phyloP scores from a whole-genome alignment of 2,797 vertebrate genomes.

The Tinamus major region DNA sequence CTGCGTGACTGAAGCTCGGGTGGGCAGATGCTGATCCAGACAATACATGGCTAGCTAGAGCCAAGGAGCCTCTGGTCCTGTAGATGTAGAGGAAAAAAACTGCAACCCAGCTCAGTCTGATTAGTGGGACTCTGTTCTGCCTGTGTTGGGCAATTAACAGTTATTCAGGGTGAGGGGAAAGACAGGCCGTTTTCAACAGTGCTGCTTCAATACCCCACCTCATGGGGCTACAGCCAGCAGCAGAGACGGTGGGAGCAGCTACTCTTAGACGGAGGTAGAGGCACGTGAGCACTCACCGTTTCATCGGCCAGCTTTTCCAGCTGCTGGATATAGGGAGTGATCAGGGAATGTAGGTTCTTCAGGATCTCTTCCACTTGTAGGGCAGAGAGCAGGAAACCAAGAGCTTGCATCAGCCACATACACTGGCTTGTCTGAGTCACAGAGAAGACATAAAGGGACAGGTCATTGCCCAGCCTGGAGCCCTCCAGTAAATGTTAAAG shows the following conservation, averaged over 20 bases:
- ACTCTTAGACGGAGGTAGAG: background rate
- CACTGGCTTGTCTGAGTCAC: slow-evolving; percentile 93
- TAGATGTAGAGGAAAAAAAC: background rate
- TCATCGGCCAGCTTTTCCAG: slow-evolving; percentile 97
- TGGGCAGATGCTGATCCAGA: background rate
- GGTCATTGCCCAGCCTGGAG: slow-evolving; percentile 2
- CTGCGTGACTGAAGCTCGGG: background rate
- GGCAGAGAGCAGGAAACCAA: slow-evolving; percentile 97
- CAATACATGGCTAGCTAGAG: background rate
- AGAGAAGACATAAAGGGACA: slow-evolving; percentile 38
- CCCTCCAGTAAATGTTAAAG: background rate
- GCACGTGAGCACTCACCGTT: slow-evolving; percentile 82
- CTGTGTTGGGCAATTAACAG: background rate
- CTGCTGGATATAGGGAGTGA: slow-evolving; percentile 98
- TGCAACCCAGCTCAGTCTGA: background rate
- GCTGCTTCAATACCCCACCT: background rate
- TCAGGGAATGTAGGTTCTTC: slow-evolving; percentile 96
- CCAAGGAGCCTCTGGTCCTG: background rate
- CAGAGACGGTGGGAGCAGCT: background rate
- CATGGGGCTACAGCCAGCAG: background rate
- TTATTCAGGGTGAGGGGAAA: background rate
- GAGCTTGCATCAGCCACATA: slow-evolving; percentile 99
- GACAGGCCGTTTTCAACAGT: background rate
- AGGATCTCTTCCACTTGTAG: slow-evolving; percentile 97
- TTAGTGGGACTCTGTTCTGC: background rate